Conservation (phyloP, 2,888 invertebrate genomes). For the Pachydiplax longipennis region DNA sequence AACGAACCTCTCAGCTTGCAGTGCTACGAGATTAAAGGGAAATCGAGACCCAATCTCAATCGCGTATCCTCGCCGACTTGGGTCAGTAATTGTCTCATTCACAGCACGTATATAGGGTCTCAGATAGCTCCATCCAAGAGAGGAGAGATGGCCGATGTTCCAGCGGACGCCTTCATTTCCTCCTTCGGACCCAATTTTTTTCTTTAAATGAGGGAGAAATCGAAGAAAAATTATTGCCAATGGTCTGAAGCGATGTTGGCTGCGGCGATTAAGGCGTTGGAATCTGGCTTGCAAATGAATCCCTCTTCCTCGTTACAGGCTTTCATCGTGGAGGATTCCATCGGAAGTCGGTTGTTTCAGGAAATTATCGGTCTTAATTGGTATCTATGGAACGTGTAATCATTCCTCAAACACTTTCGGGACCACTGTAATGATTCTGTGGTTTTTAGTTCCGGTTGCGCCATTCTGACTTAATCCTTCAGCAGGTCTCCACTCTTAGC, state of each 20-base stretch:
- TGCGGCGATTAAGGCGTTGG: background rate
- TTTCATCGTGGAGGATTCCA: background rate
- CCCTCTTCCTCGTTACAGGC: background rate
- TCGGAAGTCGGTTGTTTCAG: background rate
- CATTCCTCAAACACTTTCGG: too few species aligned
- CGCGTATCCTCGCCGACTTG: background rate
- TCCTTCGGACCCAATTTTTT: background rate
- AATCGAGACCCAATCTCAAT: background rate
- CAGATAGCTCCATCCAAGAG: too few species aligned
- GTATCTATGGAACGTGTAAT: too few species aligned
- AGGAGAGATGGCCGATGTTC: too few species aligned
- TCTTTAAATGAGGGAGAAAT: background rate
- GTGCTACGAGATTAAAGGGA: conserved; percentile 14
- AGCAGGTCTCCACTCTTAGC: too few species aligned
- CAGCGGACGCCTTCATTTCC: background rate
- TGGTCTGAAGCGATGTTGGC: background rate
- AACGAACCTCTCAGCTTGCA: background rate
- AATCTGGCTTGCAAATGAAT: background rate
- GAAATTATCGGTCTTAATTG: too few species aligned
- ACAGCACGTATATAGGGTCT: background rate
- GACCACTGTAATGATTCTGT: too few species aligned
- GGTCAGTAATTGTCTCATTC: conserved; percentile 42
- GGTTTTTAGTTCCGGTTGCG: too few species aligned
- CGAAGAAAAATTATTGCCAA: background rate
- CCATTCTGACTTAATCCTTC: too few species aligned